Evolutionary conservation across 2,113 vertebrate genomes (phyloP), one percentile per base, ranked within the genome.

Genomic region (Tricholaema leucomelas): DNA sequence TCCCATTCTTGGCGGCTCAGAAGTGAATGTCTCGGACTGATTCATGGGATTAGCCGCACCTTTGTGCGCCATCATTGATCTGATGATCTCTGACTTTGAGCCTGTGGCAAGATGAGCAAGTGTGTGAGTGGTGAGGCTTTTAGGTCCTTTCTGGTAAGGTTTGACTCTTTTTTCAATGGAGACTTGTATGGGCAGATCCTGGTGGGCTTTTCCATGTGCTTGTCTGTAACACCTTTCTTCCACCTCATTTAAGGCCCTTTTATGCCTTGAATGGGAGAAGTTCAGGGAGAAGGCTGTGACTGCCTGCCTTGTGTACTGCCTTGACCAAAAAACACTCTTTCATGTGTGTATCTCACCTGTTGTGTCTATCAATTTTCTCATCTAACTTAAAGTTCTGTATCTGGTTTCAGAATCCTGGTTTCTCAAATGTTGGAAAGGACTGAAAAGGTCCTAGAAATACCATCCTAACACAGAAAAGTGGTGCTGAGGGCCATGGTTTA

Each of bases 1-100:
- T 91, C 81, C 46, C 35, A 70, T 90, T 72, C 92, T 90, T 80
- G 60, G 27, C 54, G 33, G 24, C 91, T 96, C 64, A 7, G 44
- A 74, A 85, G n/a, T 55, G 85, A 88, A 90, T 40, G 25, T 33
- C 59, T 6, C 4, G 35, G 61, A 64, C 52, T 28, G 40, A n/a
- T 81, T 94, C 74, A 36, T 33, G 0, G 59, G 69, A 59, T 18
- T 36, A 20, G 44, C 50, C 79, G 25, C 77, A 42, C 42, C 75
- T 78, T 73, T 42, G 69, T 82, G 89, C 78, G 63, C 28, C 54
- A 76, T 82, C 80, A 15, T 63, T 73, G 15, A 3, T 40, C 77
- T 78, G 78, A 40, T 13, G 30, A n/a, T 79, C 5, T 0, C 48
- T 59, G 52, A 33, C 60, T 84, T 54, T 9, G 73, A 73, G 21